Percentiles rank a stretch among this genome's conserved stretches.
Evolutionary conservation across 2,888 invertebrate species (phyloP).

Genomic region (Tillus elongatus): DNA sequence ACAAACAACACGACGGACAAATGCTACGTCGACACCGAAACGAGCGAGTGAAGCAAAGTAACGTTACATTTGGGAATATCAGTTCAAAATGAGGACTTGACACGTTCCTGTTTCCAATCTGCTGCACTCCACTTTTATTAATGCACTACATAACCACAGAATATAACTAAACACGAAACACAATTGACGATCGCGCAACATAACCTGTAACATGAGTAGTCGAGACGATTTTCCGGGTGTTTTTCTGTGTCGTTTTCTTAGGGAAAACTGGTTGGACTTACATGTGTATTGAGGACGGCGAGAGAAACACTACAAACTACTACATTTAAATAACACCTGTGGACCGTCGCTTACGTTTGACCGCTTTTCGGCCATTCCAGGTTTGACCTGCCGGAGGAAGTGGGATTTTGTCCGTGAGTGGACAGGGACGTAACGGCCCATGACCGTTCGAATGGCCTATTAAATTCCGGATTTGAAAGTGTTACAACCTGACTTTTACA

Average conservation of each 20-base stretch:
- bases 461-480: too few species aligned
- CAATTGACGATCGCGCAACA: too few species aligned
- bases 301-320: constrained; percentile 32
- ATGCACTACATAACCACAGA: constrained; percentile 40
- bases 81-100: constrained; percentile 26
- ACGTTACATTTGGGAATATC: constrained; percentile 35
- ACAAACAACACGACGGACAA: too few species aligned
- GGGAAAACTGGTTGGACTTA: constrained; percentile 17
- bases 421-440: constrained; percentile 27
- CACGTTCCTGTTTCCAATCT: constrained; percentile 31
- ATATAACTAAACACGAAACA: constrained; percentile 22
- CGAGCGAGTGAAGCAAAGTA: constrained; percentile 25
- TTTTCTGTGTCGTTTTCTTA: too few species aligned
- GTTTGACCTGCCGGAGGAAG: constrained; percentile 42
- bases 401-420: constrained; percentile 38
- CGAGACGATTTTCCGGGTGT: constrained; percentile 6
- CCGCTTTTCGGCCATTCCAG: constrained; percentile 45
- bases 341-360: constrained; percentile 35
- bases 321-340: constrained; percentile 43
- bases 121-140: constrained; percentile 36
- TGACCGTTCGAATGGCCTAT: too few species aligned
- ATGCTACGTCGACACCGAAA: neutral
- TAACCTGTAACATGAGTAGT: constrained; percentile 24
- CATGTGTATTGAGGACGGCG: constrained; percentile 19
- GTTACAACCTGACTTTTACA: too few species aligned